Evolutionary conservation across 2,797 vertebrate species (phyloP), one percentile per base, ranked within the genome.

Genomic region (Basileuterus tristriatus): DNA sequence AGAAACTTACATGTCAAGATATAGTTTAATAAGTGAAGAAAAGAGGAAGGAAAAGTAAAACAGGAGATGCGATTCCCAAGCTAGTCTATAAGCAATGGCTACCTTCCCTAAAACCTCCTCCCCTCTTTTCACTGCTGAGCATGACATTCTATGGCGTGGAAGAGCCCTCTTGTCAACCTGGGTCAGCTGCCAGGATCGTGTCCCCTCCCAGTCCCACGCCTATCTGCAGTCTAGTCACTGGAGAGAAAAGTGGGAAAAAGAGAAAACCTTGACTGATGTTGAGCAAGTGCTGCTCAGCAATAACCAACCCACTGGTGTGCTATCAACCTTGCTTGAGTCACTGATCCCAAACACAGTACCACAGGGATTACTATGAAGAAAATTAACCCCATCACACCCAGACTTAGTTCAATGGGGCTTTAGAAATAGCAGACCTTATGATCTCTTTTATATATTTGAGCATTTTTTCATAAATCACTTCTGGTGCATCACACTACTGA

Each of bases 81-180:
- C 17, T 30, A 58, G 11, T n/a, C 62, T 74, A 37, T 18, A 78
- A 55, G 17, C 36, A 72, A 72, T 9, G 7, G n/a, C 9, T 20
- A 76, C 27, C 24, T 84, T 24, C 27, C n/a, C 8, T 18, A 43
- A 56, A 78, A 56, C 24, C 36, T 52, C 26, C 12, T 52, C 34
- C 8, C 8, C 30, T 50, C 19, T n/a, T 79, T 68, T 49, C 26
- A 56, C 15, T 76, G 15, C 22, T 55, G 13, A 76, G 30, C 1
- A 5, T 23, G 39, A 74, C 2, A 6, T 56, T 68, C 44, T 7
- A 2, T 3, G 10, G 16, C 0, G 4, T 26, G 17, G 19, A 79
- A 53, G 5, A 75, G 13, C 14, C 20, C 24, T 49, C 41, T 15
- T n/a, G 37, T 26, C 49, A 84, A 3, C 29, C 46, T 26, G 43